Percentiles rank a stretch among this genome's conserved stretches.
These are phyloP conservation scores for Limanda limanda DNA, from an alignment of 2,113 vertebrate genomes.

Conservation along the genomic window DNA sequence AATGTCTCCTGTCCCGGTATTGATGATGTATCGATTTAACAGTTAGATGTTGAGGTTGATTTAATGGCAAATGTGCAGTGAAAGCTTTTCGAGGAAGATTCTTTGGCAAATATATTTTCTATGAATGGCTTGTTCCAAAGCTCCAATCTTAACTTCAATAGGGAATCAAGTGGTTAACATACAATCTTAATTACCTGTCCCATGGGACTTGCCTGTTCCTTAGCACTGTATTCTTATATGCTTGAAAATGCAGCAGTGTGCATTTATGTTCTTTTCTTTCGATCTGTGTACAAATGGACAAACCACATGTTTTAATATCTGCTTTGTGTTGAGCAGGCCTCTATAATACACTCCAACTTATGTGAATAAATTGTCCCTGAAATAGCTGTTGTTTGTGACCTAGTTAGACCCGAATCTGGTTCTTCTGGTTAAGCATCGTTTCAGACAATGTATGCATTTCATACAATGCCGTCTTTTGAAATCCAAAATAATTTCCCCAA, in stretches of 20 bases:
- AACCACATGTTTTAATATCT: too few species aligned
- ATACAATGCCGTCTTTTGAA: too few species aligned
- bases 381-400: too few species aligned
- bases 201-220: too few species aligned
- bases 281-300: background rate
- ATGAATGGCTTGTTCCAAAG: background rate
- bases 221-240: background rate
- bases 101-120: background rate
- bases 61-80: constrained; percentile 48
- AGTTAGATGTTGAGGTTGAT: constrained; percentile 37
- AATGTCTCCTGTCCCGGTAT: constrained; percentile 39
- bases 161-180: background rate
- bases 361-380: too few species aligned
- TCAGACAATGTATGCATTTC: too few species aligned
- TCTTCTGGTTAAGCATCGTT: too few species aligned
- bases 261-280: background rate
- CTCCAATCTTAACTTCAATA: background rate
- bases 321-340: too few species aligned
- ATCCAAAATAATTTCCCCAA: too few species aligned
- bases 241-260: background rate
- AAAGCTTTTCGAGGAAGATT: constrained; percentile 50
- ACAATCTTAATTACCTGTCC: background rate
- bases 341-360: too few species aligned
- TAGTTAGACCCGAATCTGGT: too few species aligned
- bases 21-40: constrained; percentile 70